A percentile compares a stretch with the other conserved stretches of the same genome.
Conservation (phyloP, 2,888 invertebrate species). For the Aphodius granarius region DNA sequence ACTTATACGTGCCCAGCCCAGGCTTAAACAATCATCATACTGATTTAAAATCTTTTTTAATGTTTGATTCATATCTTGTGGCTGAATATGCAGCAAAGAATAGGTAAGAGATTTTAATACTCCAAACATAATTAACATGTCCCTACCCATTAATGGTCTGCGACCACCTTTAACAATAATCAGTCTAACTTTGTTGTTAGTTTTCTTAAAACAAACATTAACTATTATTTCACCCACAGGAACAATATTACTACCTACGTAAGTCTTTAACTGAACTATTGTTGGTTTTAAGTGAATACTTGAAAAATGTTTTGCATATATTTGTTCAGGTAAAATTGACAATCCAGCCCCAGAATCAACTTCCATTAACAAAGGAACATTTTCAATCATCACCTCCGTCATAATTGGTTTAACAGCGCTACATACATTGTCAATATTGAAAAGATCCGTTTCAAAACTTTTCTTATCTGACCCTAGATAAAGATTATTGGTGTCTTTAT, state of each 20-base stretch:
- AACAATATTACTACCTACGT: conserved; percentile 9
- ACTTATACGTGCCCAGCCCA: conserved; percentile 24
- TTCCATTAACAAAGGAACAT: conserved; percentile 11
- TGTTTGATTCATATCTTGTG: neutral
- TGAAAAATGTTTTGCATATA: conserved; percentile 19
- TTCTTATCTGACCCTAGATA: neutral
- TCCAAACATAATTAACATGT: conserved; percentile 12
- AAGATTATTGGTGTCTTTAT: neutral
- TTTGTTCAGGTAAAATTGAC: conserved; percentile 8
- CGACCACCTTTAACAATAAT: conserved; percentile 7
- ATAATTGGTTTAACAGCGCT: conserved; percentile 13
- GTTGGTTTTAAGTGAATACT: conserved; percentile 4
- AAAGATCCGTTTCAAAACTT: conserved; percentile 14
- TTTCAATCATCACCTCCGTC: conserved; percentile 15
- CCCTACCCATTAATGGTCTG: conserved; percentile 18
- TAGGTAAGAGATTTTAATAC: neutral
- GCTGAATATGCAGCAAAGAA: neutral
- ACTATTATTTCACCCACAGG: conserved; percentile 13
- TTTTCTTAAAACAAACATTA: conserved; percentile 4
- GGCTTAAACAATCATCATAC: conserved; percentile 18
- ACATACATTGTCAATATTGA: neutral
- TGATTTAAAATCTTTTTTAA: conserved; percentile 5
- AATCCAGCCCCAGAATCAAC: conserved; percentile 23
- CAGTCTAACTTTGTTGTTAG: conserved; percentile 4
- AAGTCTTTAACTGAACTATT: conserved; percentile 5